phyloP scores from a whole-genome alignment of 2,113 vertebrate species.

The Ictidomys tridecemlineatus region DNA sequence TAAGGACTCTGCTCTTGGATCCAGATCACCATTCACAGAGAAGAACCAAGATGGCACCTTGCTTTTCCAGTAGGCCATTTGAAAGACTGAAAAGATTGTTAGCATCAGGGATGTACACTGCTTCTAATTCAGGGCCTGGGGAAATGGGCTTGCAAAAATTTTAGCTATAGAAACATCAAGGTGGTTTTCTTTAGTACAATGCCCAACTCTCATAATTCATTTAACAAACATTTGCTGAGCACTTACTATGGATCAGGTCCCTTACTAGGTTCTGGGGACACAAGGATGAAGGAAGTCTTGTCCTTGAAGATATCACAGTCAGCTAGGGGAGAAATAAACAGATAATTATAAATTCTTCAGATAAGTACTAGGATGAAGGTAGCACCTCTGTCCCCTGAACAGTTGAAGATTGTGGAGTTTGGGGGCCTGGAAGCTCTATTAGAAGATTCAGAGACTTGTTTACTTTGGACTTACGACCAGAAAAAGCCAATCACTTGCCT shows the following conservation, averaged over 20 bases:
- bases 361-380: neutral
- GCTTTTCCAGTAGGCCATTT: constrained; percentile 12
- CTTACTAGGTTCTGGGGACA: neutral
- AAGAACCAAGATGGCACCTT: neutral
- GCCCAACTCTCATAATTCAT: constrained; percentile 21
- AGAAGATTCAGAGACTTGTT: neutral
- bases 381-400: neutral
- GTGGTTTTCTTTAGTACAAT: too few species aligned
- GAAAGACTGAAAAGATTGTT: neutral
- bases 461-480: constrained; percentile 9
- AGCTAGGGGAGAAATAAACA: neutral
- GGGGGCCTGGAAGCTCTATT: neutral
- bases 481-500: constrained; percentile 4
- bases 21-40: neutral
- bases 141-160: neutral
- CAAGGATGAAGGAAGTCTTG: neutral
- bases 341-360: neutral
- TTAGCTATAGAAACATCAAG: too few species aligned
- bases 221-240: constrained; percentile 21
- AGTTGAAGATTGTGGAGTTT: neutral
- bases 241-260: neutral
- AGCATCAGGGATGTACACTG: neutral
- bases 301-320: constrained; percentile 11
- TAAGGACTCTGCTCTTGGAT: constrained; percentile 4
- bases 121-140: neutral